Conservation (phyloP, 2,797 vertebrate genomes). For the Ceryle rudis region DNA sequence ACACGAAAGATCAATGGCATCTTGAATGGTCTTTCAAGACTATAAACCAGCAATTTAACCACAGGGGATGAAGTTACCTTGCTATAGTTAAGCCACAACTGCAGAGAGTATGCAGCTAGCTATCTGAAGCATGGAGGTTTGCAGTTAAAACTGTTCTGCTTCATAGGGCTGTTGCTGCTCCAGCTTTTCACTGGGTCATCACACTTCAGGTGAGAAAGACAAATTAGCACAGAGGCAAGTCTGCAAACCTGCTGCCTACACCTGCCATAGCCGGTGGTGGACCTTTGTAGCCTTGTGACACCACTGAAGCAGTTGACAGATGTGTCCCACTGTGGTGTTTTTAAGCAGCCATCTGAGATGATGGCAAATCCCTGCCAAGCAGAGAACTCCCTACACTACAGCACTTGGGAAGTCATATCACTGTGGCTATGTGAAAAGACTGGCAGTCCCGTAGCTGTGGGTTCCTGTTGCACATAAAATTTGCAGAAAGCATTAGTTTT, state of each 20-base stretch:
- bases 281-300: not conserved
- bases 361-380: not conserved
- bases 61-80: rapidly evolving
- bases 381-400: not conserved
- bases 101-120: rapidly evolving
- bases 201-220: not conserved
- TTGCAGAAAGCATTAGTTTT: not conserved
- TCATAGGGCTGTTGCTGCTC: not conserved
- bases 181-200: not conserved
- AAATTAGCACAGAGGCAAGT: not conserved
- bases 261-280: not conserved
- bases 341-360: not conserved
- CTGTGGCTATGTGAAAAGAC: not conserved
- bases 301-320: not conserved
- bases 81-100: not conserved
- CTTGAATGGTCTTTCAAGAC: not conserved
- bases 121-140: rapidly evolving
- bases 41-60: not conserved
- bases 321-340: rapidly evolving
- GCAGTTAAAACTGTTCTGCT: not conserved
- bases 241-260: not conserved
- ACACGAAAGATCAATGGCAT: rapidly evolving
- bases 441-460: rapidly evolving
- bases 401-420: not conserved
- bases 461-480: not conserved